A percentile compares a stretch with the other conserved stretches of the same genome.
phyloP scores from a whole-genome alignment of 2,888 invertebrate species.

The Ceraclea dissimilis region DNA sequence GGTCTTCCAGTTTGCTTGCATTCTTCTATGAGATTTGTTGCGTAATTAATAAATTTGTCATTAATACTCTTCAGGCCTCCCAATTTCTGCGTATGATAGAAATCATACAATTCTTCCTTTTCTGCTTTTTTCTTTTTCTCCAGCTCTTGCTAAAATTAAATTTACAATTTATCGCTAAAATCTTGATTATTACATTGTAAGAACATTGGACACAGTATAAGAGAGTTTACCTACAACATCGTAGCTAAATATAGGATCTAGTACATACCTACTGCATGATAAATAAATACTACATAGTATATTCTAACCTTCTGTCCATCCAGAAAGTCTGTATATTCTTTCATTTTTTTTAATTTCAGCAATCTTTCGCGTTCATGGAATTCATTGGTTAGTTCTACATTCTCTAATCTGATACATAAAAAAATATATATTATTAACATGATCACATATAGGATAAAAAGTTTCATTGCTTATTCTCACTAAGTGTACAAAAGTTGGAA shows the following conservation, averaged over 20 bases:
- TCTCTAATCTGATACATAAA: not conserved
- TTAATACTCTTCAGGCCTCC: constrained; percentile 34
- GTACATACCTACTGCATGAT: no score
- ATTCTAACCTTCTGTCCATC: not conserved
- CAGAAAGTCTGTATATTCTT: not conserved
- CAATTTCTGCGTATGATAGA: constrained; percentile 16
- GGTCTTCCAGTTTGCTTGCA: constrained; percentile 39
- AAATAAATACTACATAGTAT: no score
- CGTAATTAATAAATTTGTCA: constrained; percentile 46
- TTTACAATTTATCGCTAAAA: not conserved
- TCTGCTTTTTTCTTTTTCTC: constrained; percentile 27
- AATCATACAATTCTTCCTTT: constrained; percentile 21
- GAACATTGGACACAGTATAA: not conserved
- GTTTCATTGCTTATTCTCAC: no score
- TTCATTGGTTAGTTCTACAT: not conserved
- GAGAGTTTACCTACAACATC: not conserved
- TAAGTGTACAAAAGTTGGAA: no score
- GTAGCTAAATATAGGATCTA: no score
- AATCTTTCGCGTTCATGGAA: not conserved
- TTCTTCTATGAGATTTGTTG: constrained; percentile 39
- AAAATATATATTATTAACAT: constrained; percentile 6
- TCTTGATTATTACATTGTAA: constrained; percentile 3
- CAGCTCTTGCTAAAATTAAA: constrained; percentile 24
- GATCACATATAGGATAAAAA: not conserved
- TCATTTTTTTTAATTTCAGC: not conserved